Evolutionary conservation across 2,888 invertebrate species (phyloP).

Genomic region (Eupithecia inturbata): DNA sequence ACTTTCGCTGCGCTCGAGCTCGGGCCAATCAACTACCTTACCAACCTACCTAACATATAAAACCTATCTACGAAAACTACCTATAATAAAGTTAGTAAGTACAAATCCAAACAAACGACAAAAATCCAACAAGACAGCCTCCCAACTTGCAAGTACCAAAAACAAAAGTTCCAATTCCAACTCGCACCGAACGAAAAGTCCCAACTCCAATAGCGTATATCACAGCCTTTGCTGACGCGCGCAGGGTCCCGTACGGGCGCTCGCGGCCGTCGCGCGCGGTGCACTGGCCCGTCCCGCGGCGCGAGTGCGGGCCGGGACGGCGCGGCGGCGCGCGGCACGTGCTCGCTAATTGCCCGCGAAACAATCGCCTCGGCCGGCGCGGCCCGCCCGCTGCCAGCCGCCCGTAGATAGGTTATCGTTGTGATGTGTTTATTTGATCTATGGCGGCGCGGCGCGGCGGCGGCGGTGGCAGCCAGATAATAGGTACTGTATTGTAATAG

Average conservation of each 20-base stretch:
- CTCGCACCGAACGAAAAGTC: conserved; percentile 26
- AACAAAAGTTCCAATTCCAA: conserved; percentile 14
- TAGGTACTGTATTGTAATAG: background rate
- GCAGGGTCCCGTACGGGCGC: conserved; percentile 61
- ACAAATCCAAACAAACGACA: background rate
- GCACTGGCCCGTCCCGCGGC: conserved; percentile 60
- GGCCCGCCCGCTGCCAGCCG: background rate
- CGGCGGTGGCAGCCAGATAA: background rate
- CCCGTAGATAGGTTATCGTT: conserved; percentile 4
- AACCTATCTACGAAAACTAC: background rate
- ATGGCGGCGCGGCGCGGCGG: background rate
- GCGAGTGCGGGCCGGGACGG: conserved; percentile 55
- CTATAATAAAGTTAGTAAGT: background rate
- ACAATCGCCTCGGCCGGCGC: conserved; percentile 69
- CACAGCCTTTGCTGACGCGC: conserved; percentile 8
- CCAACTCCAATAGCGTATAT: conserved; percentile 10
- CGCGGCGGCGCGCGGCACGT: too few relatives aligned
- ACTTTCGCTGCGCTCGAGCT: background rate
- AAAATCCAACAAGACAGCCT: conserved; percentile 1
- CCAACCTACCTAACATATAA: background rate
- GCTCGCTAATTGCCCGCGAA: conserved; percentile 83
- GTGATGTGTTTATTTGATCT: conserved; percentile 18
- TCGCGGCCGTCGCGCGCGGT: conserved; percentile 78
- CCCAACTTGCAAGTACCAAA: conserved; percentile 1
- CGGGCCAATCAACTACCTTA: background rate